A percentile compares a stretch with the other conserved stretches of the same genome.
phyloP scores from a whole-genome alignment of 2,888 invertebrate species.

The Brenthis ino region DNA sequence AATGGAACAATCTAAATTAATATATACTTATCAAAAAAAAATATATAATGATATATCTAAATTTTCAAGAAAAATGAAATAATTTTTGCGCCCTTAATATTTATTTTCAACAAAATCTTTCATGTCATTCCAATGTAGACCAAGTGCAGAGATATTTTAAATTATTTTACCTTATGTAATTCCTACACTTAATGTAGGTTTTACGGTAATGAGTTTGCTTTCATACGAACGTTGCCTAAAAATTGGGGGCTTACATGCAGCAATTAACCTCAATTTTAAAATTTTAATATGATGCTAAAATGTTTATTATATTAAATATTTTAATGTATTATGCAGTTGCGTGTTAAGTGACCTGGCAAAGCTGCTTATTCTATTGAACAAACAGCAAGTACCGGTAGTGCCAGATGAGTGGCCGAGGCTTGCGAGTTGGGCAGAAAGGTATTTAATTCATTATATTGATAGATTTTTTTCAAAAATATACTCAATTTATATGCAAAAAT shows the following conservation, averaged over 20 bases:
- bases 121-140: neutral
- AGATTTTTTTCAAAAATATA: neutral
- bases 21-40: too few relatives aligned
- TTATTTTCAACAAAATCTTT: neutral
- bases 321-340: conserved; percentile 57
- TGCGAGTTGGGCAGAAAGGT: conserved; percentile 91
- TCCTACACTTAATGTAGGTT: conserved; percentile 5
- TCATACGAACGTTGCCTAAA: conserved; percentile 1
- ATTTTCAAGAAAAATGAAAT: too few relatives aligned
- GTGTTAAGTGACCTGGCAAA: conserved; percentile 89
- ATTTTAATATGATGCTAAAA: conserved; percentile 5
- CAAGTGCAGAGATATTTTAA: too few relatives aligned
- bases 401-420: conserved; percentile 93
- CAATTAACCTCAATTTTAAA: conserved; percentile 23
- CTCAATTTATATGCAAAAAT: neutral
- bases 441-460: conserved; percentile 44
- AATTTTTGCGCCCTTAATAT: too few relatives aligned
- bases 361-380: conserved; percentile 89
- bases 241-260: conserved; percentile 1
- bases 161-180: neutral
- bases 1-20: too few relatives aligned
- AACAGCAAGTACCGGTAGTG: conserved; percentile 87
- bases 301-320: conserved; percentile 17
- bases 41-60: too few relatives aligned
- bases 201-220: conserved; percentile 5